Evolutionary conservation across 1,140 invertebrate genomes (phyloP), one percentile per base, ranked within the genome.

Genomic region (Drosophila repletoides): DNA sequence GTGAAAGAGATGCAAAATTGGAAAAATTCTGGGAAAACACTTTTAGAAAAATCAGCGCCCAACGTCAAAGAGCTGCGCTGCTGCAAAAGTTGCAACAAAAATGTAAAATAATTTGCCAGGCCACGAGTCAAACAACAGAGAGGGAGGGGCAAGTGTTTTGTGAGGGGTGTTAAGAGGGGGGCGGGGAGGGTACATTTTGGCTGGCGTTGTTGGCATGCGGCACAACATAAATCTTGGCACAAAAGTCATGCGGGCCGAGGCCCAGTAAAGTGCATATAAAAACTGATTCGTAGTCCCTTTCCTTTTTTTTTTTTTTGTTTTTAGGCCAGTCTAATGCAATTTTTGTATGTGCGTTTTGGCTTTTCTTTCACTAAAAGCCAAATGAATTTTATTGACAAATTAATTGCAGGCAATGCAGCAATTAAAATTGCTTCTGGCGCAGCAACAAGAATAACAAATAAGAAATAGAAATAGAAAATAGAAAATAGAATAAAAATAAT

Each of bases 371-470:
- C 66, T 74, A 86, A 86, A 79, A 86, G 75, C 80, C 63, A 52
- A 87, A 88, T 88, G 83, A 64, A 75, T 88, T 88, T 75, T 88
- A 88, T 88, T 88, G 83, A 88, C 83, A 88, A 83, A 88, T 88
- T 88, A 88, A 88, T 88, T 77, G 83, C 83, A 59, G 63, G 74
- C 76, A 81, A 66, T 77, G 69, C 67, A 40, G 83, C 73, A 83
- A 88, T 88, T 88, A 88, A 88, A 88, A 83, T 88, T 72, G 59
- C 76, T 63, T 69, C 49, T 59, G 63, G 29, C 53, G 61, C 52
- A 65, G 38, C 31, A 48, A 53, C 43, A 81, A 60, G 45, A 60
- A 56, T 22, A 65, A 70, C 26, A 51, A 63, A 52, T 36, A 21
- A 36, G 17, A 14, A 28, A 51, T 14, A 48, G 14, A 31, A 33